These are phyloP conservation scores for Lanius ludovicianus DNA, from an alignment of 2,113 vertebrate species.

Conservation along the genomic window DNA sequence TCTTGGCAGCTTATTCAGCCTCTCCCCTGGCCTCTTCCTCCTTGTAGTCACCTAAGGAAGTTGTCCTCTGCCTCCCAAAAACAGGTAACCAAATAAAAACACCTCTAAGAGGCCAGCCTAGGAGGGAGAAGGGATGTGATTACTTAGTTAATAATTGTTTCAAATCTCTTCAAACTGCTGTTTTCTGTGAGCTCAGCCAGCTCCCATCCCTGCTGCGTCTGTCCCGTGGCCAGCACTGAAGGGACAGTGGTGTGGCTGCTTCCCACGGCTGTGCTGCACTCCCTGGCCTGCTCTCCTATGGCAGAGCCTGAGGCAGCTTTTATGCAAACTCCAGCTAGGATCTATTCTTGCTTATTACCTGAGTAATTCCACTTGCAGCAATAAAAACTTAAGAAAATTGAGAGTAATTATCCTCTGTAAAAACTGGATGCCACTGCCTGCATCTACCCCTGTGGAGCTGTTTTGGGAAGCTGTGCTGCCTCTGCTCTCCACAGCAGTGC, in stretches of 20 bases:
- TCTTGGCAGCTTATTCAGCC: not conserved
- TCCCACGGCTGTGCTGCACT: rapidly evolving
- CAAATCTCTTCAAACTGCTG: not conserved
- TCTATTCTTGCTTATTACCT: not conserved
- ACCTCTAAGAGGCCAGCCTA: not conserved
- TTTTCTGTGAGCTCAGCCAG: not conserved
- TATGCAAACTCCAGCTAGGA: not conserved
- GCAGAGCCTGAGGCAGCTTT: not conserved
- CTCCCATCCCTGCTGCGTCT: not conserved
- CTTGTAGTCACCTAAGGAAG: not conserved
- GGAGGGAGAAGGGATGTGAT: not conserved
- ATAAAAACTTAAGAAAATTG: not conserved
- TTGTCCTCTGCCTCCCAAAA: not conserved
- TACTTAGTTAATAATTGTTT: not conserved
- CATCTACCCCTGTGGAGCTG: not conserved
- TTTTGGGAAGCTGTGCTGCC: not conserved
- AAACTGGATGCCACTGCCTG: not conserved
- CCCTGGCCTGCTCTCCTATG: not conserved
- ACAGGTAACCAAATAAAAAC: not conserved
- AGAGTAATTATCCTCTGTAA: not conserved
- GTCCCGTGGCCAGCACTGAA: rapidly evolving
- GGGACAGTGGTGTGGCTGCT: not conserved
- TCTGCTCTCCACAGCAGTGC: not conserved
- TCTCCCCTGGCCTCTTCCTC: not conserved
- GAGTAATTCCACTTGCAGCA: not conserved